Conservation (phyloP, 2,888 invertebrate species). For the Embidobia sp. region DNA sequence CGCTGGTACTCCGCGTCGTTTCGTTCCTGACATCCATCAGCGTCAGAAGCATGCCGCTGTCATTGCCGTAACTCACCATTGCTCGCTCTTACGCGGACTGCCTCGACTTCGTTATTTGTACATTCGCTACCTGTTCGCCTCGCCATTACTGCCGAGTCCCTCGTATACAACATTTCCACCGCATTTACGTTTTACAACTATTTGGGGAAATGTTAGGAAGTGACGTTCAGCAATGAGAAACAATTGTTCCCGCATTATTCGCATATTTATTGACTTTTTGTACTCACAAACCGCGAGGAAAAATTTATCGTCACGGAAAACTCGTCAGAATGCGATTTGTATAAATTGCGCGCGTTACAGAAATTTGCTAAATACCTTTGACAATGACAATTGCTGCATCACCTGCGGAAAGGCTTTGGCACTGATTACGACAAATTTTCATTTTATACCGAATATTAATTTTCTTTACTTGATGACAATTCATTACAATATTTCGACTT, state of each 20-base stretch:
- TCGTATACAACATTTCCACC: conserved; percentile 47
- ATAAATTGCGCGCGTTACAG: no score
- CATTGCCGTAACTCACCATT: conserved; percentile 72
- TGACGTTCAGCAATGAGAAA: conserved; percentile 11
- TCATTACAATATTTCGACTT: no score
- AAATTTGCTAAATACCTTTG: no score
- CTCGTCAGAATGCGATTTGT: no score
- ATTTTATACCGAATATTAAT: no score
- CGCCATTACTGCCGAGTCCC: conserved; percentile 36
- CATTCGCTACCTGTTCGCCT: conserved; percentile 50
- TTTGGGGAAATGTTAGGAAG: conserved; percentile 35
- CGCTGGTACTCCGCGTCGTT: conserved; percentile 54
- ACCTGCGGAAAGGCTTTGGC: no score
- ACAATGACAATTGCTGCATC: no score
- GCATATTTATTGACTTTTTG: background rate
- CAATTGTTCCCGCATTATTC: conserved; percentile 21
- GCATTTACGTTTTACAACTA: conserved; percentile 38
- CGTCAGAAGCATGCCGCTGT: conserved; percentile 75
- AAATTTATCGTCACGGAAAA: no score
- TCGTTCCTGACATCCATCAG: conserved; percentile 79
- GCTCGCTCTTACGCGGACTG: conserved; percentile 68
- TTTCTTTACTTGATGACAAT: no score
- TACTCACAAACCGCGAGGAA: no score
- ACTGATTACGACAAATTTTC: no score
- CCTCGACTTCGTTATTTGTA: conserved; percentile 62